A percentile compares a stretch with the other conserved stretches of the same genome.
Conservation (phyloP, 2,797 vertebrate genomes). For the Lates japonicus region DNA sequence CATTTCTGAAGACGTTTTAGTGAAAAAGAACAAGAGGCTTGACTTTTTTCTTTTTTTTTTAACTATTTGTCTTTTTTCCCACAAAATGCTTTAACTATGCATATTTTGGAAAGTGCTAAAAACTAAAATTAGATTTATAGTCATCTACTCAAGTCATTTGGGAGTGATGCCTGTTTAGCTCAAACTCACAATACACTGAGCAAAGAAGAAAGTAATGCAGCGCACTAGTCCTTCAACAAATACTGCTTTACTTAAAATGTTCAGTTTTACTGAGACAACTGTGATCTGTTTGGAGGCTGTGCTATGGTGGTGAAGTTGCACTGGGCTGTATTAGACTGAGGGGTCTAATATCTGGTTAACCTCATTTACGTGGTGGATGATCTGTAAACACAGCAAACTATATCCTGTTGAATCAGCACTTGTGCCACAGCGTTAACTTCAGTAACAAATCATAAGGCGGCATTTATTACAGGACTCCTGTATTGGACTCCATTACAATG, state of each 20-base stretch:
- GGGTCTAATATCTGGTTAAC: not conserved
- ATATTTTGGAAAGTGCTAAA: not conserved
- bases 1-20: constrained; percentile 20
- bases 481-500: constrained; percentile 1
- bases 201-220: not conserved
- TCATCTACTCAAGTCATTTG: not conserved
- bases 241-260: not conserved
- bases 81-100: not conserved
- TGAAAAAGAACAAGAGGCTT: constrained; percentile 3
- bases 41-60: not conserved
- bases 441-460: not conserved
- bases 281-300: not conserved
- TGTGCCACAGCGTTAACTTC: not conserved
- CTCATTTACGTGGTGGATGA: not conserved
- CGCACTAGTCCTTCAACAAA: not conserved
- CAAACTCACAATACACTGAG: not conserved
- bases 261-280: not conserved
- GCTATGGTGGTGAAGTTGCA: not conserved
- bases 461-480: not conserved
- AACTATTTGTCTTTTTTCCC: too few species aligned
- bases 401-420: not conserved
- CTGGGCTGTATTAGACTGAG: not conserved
- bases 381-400: not conserved
- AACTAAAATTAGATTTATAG: too few species aligned
- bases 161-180: not conserved